Base-by-base conservation (phyloP, 2,113 vertebrate genomes). In the Rhinogobius similis region DNA sequence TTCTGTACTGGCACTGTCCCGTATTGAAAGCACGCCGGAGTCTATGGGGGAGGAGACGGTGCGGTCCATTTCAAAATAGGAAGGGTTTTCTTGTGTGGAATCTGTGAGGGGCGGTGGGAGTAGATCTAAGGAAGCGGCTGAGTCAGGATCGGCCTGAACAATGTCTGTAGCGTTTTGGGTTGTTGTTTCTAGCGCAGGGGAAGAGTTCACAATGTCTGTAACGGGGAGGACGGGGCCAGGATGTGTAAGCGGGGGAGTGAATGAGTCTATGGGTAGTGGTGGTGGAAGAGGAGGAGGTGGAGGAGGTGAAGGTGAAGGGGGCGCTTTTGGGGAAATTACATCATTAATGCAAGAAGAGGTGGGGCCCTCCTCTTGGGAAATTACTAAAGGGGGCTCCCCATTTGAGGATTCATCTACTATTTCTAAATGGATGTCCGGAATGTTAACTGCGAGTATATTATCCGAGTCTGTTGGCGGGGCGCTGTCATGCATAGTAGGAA, bases 1-100 rank as follows among this genome's bases (percentile, higher is more conserved):
- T 81, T 95, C 95, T 0, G 93, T 93, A 62, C 92, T 89, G n/a
- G 90, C 81, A 29, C 73, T 73, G 73, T 92, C 93, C 0, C 83
- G 94, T 41, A 82, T 46, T 32, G 73, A 65, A 32, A 85, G 81
- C 58, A 83, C 55, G 23, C 87, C 89, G 12, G 75, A 91, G 90
- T 94, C 92, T 83, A 92, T 91, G 32, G 90, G 90, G 58, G 90
- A 89, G 78, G 91, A 90, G 63, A 86, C 82, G 6, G 89, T 90
- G 59, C 82, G 82, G 85, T 91, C 87, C 62, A 88, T 36, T 43
- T 80, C 63, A 26, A 79, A 78, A 36, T 38, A 38, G 20, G 75
- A 16, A 16, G 65, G 76, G 21, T 66, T 27, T 20, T 68, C 77
- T 24, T 82, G 83, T 68, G 81, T 43, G 27, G 80, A 76, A 77